Base-by-base conservation (phyloP, 1,140 invertebrate genomes). In the Stenopsyche tienmushanensis region DNA sequence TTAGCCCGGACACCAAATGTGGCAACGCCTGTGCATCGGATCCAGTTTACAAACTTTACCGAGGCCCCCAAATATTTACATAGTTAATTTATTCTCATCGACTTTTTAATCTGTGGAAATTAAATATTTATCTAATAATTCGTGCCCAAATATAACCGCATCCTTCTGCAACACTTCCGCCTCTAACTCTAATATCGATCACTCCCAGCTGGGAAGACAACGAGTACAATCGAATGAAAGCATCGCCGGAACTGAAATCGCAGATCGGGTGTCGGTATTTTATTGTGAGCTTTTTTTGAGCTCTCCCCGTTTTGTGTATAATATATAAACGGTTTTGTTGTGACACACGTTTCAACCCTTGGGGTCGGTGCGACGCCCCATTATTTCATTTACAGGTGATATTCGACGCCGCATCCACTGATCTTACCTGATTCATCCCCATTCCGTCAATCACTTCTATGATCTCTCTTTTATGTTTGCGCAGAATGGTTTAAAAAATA, bases 271-370 rank as follows among this genome's bases (percentile, higher is more conserved):
- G n/a, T n/a, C n/a, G n/a, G n/a, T n/a, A n/a, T n/a, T n/a, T n/a
- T n/a, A n/a, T n/a, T n/a, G n/a, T n/a, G n/a, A n/a, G n/a, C n/a
- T n/a, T n/a, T n/a, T n/a, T n/a, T n/a, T n/a, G n/a, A n/a, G n/a
- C n/a, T n/a, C n/a, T n/a, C n/a, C n/a, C n/a, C n/a, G n/a, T n/a
- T n/a, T n/a, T n/a, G n/a, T n/a, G n/a, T n/a, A n/a, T n/a, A n/a
- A n/a, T n/a, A n/a, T n/a, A n/a, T n/a, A n/a, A n/a, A n/a, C 34
- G 25, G 57, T 60, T 60, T 60, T 60, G 57, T 60, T 60, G 39
- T 60, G 57, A 60, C 57, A 60, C 57, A 60, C 42, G 44, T 60
- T 60, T 47, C 18, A 47, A 17, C 54, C 34, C 34, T 54, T 26
- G 44, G 57, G 24, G 41, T 47, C 24, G 9, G 41, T 21, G 29